phyloP scores from a whole-genome alignment of 2,797 vertebrate species.

The Cyclopterus lumpus region DNA sequence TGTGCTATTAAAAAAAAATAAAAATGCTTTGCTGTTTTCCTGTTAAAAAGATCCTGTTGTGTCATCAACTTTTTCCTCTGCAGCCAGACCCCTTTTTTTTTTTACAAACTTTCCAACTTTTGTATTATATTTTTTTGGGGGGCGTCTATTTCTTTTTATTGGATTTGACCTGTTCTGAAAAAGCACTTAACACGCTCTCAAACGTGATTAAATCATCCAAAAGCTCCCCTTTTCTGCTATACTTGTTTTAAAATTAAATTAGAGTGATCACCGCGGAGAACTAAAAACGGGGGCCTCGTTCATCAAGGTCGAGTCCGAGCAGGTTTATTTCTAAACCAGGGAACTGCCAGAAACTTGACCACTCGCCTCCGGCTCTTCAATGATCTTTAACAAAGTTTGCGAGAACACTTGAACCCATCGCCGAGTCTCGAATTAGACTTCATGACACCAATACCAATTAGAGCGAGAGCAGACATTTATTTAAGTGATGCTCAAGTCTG shows the following conservation, averaged over 20 bases:
- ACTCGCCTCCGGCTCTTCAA: conserved; percentile 46
- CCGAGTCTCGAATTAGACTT: conserved; percentile 57
- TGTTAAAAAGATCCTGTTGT: conserved; percentile 32
- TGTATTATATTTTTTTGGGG: conserved; percentile 10
- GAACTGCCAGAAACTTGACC: conserved; percentile 39
- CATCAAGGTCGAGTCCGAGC: conserved; percentile 11
- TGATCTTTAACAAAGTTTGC: conserved; percentile 66
- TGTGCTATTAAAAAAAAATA: conserved; percentile 48
- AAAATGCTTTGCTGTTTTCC: conserved; percentile 32
- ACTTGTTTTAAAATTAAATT: not conserved
- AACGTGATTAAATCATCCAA: not conserved
- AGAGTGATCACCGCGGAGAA: not conserved
- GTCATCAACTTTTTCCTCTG: conserved; percentile 45
- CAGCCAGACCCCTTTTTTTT: not conserved
- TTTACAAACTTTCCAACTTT: conserved; percentile 22
- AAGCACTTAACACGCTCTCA: not conserved
- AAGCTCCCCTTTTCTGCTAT: not conserved
- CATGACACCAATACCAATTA: conserved; percentile 74
- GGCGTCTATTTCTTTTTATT: conserved; percentile 11
- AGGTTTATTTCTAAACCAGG: conserved; percentile 16
- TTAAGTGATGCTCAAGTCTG: conserved; percentile 70
- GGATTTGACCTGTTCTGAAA: not conserved
- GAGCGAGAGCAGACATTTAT: conserved; percentile 69
- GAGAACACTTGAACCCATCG: conserved; percentile 52
- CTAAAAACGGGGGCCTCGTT: conserved; percentile 24